Percentiles rank a stretch among this genome's conserved stretches.
Conservation (phyloP, 37 sponge, comb jelly and placozoan species). For the Petrosia ficiformis region DNA sequence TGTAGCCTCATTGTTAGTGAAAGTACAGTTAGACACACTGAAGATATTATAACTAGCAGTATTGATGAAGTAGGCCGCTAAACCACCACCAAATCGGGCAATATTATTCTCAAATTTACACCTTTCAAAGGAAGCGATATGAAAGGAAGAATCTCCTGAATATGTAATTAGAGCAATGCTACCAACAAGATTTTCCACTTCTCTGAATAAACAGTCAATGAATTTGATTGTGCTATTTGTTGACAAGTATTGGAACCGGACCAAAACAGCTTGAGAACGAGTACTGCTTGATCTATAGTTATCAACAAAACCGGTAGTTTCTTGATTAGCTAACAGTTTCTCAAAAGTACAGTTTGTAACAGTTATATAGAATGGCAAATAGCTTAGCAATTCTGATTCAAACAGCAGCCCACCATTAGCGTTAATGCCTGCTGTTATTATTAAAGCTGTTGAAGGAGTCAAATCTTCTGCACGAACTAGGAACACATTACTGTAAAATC, state of each 20-base stretch:
- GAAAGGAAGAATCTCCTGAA: not conserved
- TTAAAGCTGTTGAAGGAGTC: not conserved
- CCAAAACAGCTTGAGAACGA: slow-evolving; percentile 9
- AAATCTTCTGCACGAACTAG: not conserved
- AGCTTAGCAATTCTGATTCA: not conserved
- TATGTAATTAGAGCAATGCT: slow-evolving; percentile 13
- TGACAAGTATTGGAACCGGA: slow-evolving; percentile 15
- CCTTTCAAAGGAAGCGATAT: not conserved
- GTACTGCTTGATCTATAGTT: not conserved
- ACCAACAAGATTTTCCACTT: slow-evolving; percentile 1
- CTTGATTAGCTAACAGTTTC: too few relatives aligned
- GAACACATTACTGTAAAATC: slow-evolving; percentile 11
- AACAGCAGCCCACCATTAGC: not conserved
- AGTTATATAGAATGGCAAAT: too few relatives aligned
- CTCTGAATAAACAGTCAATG: slow-evolving; percentile 24
- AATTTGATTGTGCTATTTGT: slow-evolving; percentile 30
- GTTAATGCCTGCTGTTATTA: not conserved
- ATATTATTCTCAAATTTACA: slow-evolving; percentile 19
- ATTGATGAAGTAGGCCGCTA: slow-evolving; percentile 52
- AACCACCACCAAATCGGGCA: slow-evolving; percentile 71
- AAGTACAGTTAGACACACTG: slow-evolving; percentile 29
- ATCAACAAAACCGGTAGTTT: too few relatives aligned
- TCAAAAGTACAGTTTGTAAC: slow-evolving; percentile 2
- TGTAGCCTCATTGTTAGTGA: slow-evolving; percentile 46
- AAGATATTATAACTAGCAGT: slow-evolving; percentile 17